phyloP scores from a whole-genome alignment of 2,113 vertebrate species.

The Centropus bengalensis region DNA sequence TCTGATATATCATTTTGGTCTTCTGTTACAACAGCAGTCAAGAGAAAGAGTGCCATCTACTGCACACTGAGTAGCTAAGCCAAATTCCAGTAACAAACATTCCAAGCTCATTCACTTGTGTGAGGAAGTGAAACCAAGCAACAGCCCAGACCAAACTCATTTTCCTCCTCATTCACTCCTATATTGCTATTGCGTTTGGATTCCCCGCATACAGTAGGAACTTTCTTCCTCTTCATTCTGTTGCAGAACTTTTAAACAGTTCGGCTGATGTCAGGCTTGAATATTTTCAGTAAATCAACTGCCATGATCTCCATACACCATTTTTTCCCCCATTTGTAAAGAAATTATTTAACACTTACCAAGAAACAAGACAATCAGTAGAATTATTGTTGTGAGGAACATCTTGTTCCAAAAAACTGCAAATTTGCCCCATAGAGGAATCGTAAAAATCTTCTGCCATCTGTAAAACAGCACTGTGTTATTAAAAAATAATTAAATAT shows the following conservation, averaged over 20 bases:
- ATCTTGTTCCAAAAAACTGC: conserved; percentile 90
- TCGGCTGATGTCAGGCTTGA: neutral
- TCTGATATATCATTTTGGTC: neutral
- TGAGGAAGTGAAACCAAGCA: neutral
- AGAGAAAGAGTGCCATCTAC: conserved; percentile 63
- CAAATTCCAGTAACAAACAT: neutral
- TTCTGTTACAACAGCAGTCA: neutral
- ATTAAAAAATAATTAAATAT: conserved; percentile 13
- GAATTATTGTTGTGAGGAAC: conserved; percentile 92
- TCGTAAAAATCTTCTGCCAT: conserved; percentile 89
- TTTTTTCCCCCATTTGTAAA: neutral
- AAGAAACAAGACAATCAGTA: conserved; percentile 90
- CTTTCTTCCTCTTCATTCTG: neutral
- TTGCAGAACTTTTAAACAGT: neutral
- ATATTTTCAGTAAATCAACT: neutral
- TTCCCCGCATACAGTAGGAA: neutral
- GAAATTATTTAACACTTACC: conserved; percentile 80
- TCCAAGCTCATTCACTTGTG: neutral
- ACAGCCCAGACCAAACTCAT: neutral
- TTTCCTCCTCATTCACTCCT: neutral
- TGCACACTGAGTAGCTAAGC: neutral
- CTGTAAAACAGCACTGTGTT: conserved; percentile 76
- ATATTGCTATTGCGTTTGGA: neutral
- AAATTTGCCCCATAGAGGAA: conserved; percentile 87
- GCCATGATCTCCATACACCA: neutral